These are phyloP conservation scores for Phalanger gymnotis DNA, from an alignment of 2,797 vertebrate genomes.

Conservation along the genomic window DNA sequence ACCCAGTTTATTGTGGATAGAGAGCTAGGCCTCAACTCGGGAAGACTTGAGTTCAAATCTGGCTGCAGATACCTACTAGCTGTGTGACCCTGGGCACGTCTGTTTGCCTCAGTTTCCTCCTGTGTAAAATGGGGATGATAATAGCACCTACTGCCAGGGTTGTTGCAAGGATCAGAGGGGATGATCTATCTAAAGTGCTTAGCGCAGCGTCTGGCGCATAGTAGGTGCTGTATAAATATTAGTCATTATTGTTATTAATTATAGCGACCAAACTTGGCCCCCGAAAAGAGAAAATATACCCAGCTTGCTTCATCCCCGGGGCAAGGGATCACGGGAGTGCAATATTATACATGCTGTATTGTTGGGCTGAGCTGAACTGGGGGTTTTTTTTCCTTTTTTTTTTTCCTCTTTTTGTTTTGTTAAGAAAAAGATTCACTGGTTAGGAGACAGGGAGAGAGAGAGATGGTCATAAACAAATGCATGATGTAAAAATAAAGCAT, in stretches of 20 bases:
- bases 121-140: background rate
- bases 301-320: background rate
- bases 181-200: background rate
- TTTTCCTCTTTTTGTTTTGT: background rate
- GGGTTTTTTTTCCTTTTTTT: background rate
- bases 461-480: background rate
- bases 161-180: background rate
- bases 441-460: background rate
- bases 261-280: background rate
- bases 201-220: background rate
- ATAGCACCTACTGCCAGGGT: background rate
- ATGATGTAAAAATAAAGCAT: background rate
- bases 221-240: background rate
- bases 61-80: background rate
- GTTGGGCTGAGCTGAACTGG: background rate
- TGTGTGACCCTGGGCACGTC: background rate
- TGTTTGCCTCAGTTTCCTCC: background rate
- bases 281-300: background rate
- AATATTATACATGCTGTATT: background rate
- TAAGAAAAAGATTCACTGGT: background rate
- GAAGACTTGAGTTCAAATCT: background rate
- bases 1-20: background rate
- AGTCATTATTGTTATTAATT: background rate
- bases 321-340: background rate
- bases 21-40: background rate